Base-by-base conservation (phyloP, 1,140 invertebrate genomes). In the Whitmania pigra region DNA sequence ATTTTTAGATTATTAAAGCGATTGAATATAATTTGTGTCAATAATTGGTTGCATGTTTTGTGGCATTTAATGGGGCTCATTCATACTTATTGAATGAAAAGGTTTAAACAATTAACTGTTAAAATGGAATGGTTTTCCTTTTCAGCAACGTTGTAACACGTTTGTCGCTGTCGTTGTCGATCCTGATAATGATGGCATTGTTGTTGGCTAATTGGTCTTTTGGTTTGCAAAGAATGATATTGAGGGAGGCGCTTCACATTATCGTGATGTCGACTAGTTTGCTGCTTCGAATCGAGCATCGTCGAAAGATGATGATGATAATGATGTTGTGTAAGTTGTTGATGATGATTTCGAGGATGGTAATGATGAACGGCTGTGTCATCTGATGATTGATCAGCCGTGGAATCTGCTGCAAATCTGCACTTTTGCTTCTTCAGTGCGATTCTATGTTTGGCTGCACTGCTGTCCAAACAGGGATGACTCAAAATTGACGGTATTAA, bases 121-220 rank as follows among this genome's bases (percentile, higher is more conserved):
- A 13, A 63, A 25, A 20, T n/a, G 9, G 57, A 63, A 25, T 13
- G 57, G 6, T 22, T 63, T 13, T 25, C 57, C 57, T 31, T 63
- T 18, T 31, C 22, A 63, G 57, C 29, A 17, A 63, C 57, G 57
- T 25, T n/a, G 22, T 63, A 31, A 49, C 43, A 49, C 9, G 43
- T 49, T 63, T 63, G 57, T 63, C 57, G 57, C 25, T 57, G 54
- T 25, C 9, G 54, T 57, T 57, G 54, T 57, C 25, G 54, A n/a
- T 57, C 20, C 54, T 57, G 54, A n/a, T 57, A 25, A 2, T 57
- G 54, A n/a, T 57, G 54, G 5, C 25, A 25, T 57, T 57, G 54
- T 57, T 57, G 54, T 18, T 31, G 57, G 22, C 18, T 63, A 13
- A 63, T 57, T 63, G 57, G 22, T 31, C 22, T 63, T 3, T 4